Base-by-base conservation (phyloP, 2,888 invertebrate species). In the Cantharis rustica region DNA sequence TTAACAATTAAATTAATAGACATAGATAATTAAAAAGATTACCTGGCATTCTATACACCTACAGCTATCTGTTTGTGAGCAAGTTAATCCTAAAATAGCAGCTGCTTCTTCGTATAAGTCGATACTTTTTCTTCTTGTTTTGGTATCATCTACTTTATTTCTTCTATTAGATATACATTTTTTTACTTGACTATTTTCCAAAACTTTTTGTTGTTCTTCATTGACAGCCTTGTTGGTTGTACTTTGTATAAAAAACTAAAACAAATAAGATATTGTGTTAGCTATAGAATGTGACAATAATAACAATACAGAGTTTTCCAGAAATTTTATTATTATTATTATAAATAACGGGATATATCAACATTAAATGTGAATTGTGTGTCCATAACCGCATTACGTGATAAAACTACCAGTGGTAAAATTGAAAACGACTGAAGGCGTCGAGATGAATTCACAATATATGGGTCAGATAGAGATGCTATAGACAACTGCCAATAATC, bases 1-100 rank as follows among this genome's bases (percentile, higher is more conserved):
- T n/a, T n/a, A n/a, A n/a, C 4, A 31, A 3, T 13, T 31, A 3
- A 31, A 31, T 31, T 31, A n/a, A 31, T 4, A n/a, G 1, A 47
- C 5, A 0, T n/a, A 47, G 7, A 47, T 7, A 47, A 47, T 47
- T 7, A 47, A n/a, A n/a, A n/a, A 7, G 0, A 5, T 47, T 81
- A 88, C 88, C 87, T 88, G 88, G 82, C 88, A 88, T 80, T 88
- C 88, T 84, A 88, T 84, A 81, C 88, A 88, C 81, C 86, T 87
- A 83, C 88, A 88, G 80, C 87, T 86, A 80, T 88, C 86, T 68
- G 88, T 88, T 82, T 87, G 86, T 71, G 86, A 84, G 79, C 88
- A 88, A 27, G 86, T 87, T 66, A 88, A 82, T 72, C 88, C 87
- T 77, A 88, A 83, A 75, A 88, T 88, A 15, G 87, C 83, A 26